Conservation (phyloP, 2,888 invertebrate genomes). For the Spilarctia lutea region DNA sequence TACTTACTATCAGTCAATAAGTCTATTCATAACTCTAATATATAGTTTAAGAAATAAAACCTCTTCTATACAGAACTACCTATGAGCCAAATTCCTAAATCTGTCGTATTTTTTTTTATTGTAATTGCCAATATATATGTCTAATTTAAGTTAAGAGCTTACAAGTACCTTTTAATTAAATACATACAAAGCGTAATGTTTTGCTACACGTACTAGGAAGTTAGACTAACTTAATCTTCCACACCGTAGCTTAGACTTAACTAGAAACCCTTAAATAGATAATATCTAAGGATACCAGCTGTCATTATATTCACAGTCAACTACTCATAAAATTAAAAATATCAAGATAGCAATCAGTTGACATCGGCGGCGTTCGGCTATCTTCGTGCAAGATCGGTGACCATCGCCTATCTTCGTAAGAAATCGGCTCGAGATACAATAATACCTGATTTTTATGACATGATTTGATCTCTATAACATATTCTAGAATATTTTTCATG, state of each 20-base stretch:
- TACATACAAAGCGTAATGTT: background rate
- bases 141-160: background rate
- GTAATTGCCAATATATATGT: background rate
- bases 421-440: constrained; percentile 61
- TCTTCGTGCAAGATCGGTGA: constrained; percentile 51
- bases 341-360: constrained; percentile 65
- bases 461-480: constrained; percentile 69
- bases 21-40: no score
- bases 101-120: background rate
- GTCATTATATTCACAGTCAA: constrained; percentile 58
- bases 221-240: background rate
- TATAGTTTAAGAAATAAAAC: background rate
- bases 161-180: background rate
- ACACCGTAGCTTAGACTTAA: background rate
- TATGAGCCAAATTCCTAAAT: background rate
- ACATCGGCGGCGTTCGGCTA: constrained; percentile 67
- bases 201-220: background rate
- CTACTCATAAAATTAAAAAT: constrained; percentile 70
- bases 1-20: background rate
- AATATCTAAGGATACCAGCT: constrained; percentile 23
- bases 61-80: background rate
- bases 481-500: constrained; percentile 55
- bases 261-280: constrained; percentile 3
- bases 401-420: constrained; percentile 54
- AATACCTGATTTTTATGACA: constrained; percentile 74